phyloP scores from a whole-genome alignment of 2,797 vertebrate genomes.

The Mormyrus hasselquistii region DNA sequence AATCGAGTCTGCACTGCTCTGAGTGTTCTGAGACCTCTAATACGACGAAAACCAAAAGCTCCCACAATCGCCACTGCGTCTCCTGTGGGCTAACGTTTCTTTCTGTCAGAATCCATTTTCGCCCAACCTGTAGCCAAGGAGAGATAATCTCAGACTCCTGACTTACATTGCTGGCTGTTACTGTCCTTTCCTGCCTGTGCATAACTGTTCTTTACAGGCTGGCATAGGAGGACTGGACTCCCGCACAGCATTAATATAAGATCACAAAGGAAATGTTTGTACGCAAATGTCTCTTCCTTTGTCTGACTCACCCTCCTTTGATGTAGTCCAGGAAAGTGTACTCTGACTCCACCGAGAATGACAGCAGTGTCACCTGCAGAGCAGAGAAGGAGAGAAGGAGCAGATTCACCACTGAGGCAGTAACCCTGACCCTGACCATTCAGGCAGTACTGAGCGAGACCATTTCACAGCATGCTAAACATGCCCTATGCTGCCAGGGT shows the following conservation, averaged over 20 bases:
- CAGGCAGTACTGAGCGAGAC: neutral
- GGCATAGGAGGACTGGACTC: neutral
- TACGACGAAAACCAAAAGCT: neutral
- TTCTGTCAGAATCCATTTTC: neutral
- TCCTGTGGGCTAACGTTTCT: neutral
- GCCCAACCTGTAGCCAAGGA: neutral
- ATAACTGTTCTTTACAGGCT: neutral
- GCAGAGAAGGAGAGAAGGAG: slow-evolving; percentile 34
- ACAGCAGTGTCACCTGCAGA: slow-evolving; percentile 82
- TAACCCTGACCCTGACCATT: neutral
- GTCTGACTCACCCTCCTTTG: slow-evolving; percentile 76
- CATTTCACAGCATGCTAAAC: neutral
- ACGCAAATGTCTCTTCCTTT: neutral
- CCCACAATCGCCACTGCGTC: neutral
- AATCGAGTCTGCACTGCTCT: neutral
- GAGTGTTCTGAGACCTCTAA: neutral
- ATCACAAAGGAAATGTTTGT: neutral
- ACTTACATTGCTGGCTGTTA: neutral
- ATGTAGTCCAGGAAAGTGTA: slow-evolving; percentile 60
- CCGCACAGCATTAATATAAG: neutral
- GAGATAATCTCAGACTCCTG: neutral
- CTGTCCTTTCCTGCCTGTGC: neutral
- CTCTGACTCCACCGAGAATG: slow-evolving; percentile 83
- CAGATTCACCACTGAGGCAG: slow-evolving; percentile 19
- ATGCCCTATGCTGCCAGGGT: neutral